Evolutionary conservation across 92 coral and sea anemone species (phyloP), one percentile per base, ranked within the genome.

Genomic region (Palythoa caribaeorum): DNA sequence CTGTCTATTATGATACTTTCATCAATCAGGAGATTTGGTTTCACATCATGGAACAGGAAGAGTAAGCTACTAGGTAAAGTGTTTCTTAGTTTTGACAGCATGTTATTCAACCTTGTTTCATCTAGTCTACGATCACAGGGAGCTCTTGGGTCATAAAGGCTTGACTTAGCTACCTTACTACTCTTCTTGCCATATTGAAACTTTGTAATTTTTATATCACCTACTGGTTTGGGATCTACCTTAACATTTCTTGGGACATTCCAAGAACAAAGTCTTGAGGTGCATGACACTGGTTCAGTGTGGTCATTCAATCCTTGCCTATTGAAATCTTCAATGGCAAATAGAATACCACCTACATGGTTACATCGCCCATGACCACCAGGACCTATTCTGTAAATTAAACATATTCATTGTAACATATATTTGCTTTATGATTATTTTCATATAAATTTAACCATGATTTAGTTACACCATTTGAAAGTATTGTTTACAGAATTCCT

Each of bases 161-260:
- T 84, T 65, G 73, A 70, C 79, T 89, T 89, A 68, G 92, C 73
- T 20, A 66, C 76, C 63, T 73, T 73, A 63, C 78, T 71, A 50
- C 88, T 71, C 72, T 62, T 70, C 59, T 90, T 87, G 21, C 86
- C 90, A 90, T 73, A 90, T 54, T 78, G 89, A 83, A 73, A 73
- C 84, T 83, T 91, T 51, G 65, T 78, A 40, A 92, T 70, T 73
- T 63, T 65, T 50, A 92, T 88, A 20, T 88, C 69, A 71, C 75
- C 71, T n/a, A 92, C 84, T 68, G 94, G 94, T 69, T 85, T 86
- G 68, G 94, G 86, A 35, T 87, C 85, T 69, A 91, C 93, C 40
- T 87, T 75, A 52, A 87, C 84, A 38, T 83, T 91, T 52, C 90
- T 71, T 87, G 90, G 12, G 70, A 87, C 90, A 86, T 86, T 86